Evolutionary conservation across 2,888 invertebrate species (phyloP), one percentile per base, ranked within the genome.

Genomic region (Macaria notata): DNA sequence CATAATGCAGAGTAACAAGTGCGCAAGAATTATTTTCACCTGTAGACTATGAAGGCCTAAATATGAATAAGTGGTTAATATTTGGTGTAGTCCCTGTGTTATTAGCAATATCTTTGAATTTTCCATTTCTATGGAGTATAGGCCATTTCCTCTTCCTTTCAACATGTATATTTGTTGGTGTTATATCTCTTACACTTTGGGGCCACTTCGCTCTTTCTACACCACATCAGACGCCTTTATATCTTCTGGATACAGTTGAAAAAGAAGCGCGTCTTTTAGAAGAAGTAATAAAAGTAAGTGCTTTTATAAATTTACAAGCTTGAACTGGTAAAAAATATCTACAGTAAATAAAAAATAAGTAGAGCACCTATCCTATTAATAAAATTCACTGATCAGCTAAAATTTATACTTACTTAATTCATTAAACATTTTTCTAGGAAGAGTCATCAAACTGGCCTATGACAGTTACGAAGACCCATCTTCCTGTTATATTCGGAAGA

Each of bases 401-500:
- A 19, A 19, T 19, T 19, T 19, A 19, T 2, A 19, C 19, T 19
- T 19, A 19, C 19, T 46, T 47, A 31, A 38, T 38, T 5, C 9
- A 19, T 6, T 8, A n/a, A 38, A n/a, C 4, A 3, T 8, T 29
- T 38, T 38, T 62, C 49, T 46, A 92, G 92, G 89, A 89, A 67
- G 91, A 92, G 59, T 80, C 83, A 68, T 77, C 68, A 58, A 90
- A 83, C 65, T 89, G 86, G 86, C 85, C 83, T 8, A 77, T 81
- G 63, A 63, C 75, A 39, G 68, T 73, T 9, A 91, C 84, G 70
- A 90, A 88, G 64, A 87, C 90, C 45, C 94, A 95, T 81, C 92
- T 96, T 68, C 95, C 95, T n/a, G 88, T 95, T n/a, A 93, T 96
- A 73, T 95, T 96, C 84, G 96, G 96, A 44, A 93, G 96, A 63